A percentile compares a stretch with the other conserved stretches of the same genome.
These are phyloP conservation scores for Phycodurus eques DNA, from an alignment of 2,113 vertebrate genomes.

Conservation along the genomic window DNA sequence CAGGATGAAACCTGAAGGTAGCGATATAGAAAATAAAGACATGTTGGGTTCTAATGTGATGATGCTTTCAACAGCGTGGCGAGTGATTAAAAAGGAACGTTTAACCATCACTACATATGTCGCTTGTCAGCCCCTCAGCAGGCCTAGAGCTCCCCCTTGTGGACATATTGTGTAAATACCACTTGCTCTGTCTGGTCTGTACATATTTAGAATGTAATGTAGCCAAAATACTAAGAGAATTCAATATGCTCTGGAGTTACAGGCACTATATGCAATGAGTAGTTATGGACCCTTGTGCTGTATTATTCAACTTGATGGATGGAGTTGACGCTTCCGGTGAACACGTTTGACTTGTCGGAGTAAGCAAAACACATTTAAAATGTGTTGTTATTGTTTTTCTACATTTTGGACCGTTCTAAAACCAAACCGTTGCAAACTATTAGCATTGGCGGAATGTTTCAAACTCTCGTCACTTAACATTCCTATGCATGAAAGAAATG, in stretches of 20 bases:
- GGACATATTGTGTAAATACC: constrained; percentile 71
- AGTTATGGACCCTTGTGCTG: constrained; percentile 53
- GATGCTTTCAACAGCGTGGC: not conserved
- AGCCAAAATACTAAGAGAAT: constrained; percentile 66
- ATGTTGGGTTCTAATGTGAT: not conserved
- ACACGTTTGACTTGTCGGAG: constrained; percentile 1
- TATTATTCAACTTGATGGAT: constrained; percentile 34
- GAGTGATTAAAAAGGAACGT: not conserved
- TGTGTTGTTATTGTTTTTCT: not conserved
- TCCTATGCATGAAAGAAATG: not conserved
- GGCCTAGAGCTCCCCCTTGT: constrained; percentile 71
- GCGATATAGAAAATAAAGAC: not conserved
- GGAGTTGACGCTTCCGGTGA: constrained; percentile 27
- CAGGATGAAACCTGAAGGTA: not conserved
- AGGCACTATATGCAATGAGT: constrained; percentile 71
- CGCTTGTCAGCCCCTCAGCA: constrained; percentile 43
- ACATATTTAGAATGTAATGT: constrained; percentile 67
- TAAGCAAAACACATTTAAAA: not conserved
- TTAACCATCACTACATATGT: constrained; percentile 53
- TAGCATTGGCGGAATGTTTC: not conserved
- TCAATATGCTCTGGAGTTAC: constrained; percentile 62
- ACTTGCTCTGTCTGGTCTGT: constrained; percentile 64
- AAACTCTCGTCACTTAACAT: not conserved
- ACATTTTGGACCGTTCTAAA: not conserved
- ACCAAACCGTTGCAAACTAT: not conserved